Evolutionary conservation across 2,888 invertebrate genomes (phyloP), one percentile per base, ranked within the genome.

Genomic region (Euphydryas editha): DNA sequence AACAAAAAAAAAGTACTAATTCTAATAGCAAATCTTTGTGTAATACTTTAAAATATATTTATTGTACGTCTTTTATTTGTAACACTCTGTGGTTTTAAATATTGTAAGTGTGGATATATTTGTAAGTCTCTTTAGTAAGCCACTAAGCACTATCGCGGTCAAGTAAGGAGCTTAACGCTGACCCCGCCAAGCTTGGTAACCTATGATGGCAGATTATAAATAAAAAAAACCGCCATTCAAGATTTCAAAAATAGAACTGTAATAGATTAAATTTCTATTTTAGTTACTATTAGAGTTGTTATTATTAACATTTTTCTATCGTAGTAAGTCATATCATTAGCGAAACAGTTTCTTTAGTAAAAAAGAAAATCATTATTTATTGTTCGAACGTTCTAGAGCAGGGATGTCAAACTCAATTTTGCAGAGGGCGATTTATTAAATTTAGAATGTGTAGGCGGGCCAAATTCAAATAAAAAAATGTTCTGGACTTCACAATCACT

Each of bases 91-190:
- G 13, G 2, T 2, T 39, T 11, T 20, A 20, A 10, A 18, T 20
- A 11, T 21, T 47, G 10, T 13, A 20, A 11, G 6, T 8, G 20
- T n/a, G 7, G 15, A 8, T n/a, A 30, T 47, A 17, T 54, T n/a
- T 54, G 17, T 54, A 54, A 54, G 51, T 13, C 24, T 36, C 51
- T 51, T 65, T 55, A 51, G 54, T 63, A 46, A 65, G 62, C 57
- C 62, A 60, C 42, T 74, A 51, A 62, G 21, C 59, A 74, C 74
- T 77, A 84, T 84, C 78, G 81, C 85, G 88, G 88, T 87, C 87
- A 88, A 89, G 84, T 84, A 88, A 88, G 85, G 75, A 81, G 88
- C 86, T 88, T 88, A 86, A 72, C 68, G 66, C 51, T 77, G 79
- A 81, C 83, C 83, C 78, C 76, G 68, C 62, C 73, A 72, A 73